Evolutionary conservation across 2,888 invertebrate species (phyloP), one percentile per base, ranked within the genome.

Genomic region (Torymus tubicola): DNA sequence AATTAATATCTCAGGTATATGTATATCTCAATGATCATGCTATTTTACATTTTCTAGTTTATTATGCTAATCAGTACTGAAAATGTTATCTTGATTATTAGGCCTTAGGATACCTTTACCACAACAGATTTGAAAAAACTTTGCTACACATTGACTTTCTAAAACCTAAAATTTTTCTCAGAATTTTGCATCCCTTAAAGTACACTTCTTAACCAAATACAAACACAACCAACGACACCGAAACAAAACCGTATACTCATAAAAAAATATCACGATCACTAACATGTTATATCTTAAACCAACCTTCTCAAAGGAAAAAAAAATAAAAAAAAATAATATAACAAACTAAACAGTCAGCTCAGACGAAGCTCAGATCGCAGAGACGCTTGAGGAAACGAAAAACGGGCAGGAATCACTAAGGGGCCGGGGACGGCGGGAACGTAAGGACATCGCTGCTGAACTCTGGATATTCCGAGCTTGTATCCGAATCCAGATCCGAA

Each of bases 381-480:
- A 73, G 50, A 24, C 64, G 64, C 53, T 14, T 42, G 64, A 71
- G 21, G 63, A 68, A 63, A 64, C 50, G 50, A 11, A 72, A 63
- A 57, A 74, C 0, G 50, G 64, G 53, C 58, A 60, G 63, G 75
- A 71, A 81, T 83, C 58, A 79, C 63, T 86, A 90, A 67, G 90
- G 90, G 61, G 91, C 90, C 52, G 90, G 90, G 3, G 90, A 91
- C 4, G 90, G 90, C 52, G 91, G 91, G 75, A 91, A 90, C 0
- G 89, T 89, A 2, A 89, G 83, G 75, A 89, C 85, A 78, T 91
- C 91, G 75, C 89, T 90, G 14, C 88, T 89, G 75, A 91, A 91
- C 80, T 91, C 91, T 0, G 91, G 91, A 83, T 91, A 91, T 65
- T 91, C 91, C 1, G 89, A 89, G 73, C 90, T 90, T 2, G 89